Percentiles rank a stretch among this genome's conserved stretches.
Conservation (phyloP, 2,797 vertebrate genomes). For the Sebastes kiyomatsui region DNA sequence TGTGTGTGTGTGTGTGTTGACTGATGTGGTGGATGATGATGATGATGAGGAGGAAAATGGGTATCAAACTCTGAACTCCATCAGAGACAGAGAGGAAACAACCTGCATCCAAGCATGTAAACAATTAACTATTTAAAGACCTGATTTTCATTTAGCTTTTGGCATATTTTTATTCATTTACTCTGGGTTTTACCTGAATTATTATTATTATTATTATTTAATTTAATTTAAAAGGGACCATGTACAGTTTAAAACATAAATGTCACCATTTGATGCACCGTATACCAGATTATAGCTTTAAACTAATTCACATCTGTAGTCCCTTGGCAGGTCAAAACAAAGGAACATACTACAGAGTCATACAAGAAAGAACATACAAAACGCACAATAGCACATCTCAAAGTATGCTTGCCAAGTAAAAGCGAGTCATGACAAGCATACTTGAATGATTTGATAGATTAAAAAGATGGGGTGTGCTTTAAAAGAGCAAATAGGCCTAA, state of each 20-base stretch:
- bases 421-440: too few relatives aligned
- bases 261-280: too few relatives aligned
- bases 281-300: too few relatives aligned
- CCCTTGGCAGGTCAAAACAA: too few relatives aligned
- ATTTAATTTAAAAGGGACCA: too few relatives aligned
- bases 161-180: background rate
- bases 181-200: background rate
- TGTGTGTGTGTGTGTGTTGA: background rate
- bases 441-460: background rate
- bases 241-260: too few relatives aligned
- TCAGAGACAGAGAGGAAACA: background rate
- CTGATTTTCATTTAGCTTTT: background rate
- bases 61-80: conserved; percentile 25
- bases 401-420: too few relatives aligned
- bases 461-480: background rate
- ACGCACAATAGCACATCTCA: too few relatives aligned
- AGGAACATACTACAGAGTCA: too few relatives aligned
- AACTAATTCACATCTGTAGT: too few relatives aligned
- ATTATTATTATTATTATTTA: too few relatives aligned
- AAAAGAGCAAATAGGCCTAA: background rate
- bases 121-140: background rate
- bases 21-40: conserved; percentile 24
- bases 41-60: conserved; percentile 2
- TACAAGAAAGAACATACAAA: too few relatives aligned
- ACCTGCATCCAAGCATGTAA: background rate